These are phyloP conservation scores for Gambusia holbrooki DNA, from an alignment of 2,113 vertebrate species.

Conservation along the genomic window DNA sequence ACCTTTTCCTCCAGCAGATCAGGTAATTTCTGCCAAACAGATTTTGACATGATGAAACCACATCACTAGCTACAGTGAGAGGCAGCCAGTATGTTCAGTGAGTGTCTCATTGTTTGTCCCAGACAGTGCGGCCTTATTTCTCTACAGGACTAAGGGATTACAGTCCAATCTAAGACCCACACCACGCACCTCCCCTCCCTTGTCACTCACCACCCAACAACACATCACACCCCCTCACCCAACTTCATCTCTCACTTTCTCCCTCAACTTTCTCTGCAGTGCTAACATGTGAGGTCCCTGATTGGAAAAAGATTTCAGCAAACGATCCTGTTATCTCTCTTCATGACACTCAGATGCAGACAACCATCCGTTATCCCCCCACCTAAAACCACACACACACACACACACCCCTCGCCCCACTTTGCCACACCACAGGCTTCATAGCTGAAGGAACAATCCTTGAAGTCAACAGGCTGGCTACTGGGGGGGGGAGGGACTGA, in stretches of 20 bases:
- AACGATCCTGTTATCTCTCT: conserved; percentile 42
- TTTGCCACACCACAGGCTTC: conserved; percentile 27
- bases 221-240: conserved; percentile 34
- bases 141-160: conserved; percentile 72
- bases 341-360: conserved; percentile 32
- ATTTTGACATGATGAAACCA: conserved; percentile 63
- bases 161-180: conserved; percentile 60
- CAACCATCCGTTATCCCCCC: conserved; percentile 30
- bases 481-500: conserved; percentile 17
- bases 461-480: conserved; percentile 51
- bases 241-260: conserved; percentile 42
- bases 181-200: conserved; percentile 16
- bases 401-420: conserved; percentile 14
- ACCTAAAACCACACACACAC: conserved; percentile 4
- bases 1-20: conserved; percentile 71
- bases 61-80: neutral
- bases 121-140: conserved; percentile 53
- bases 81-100: conserved; percentile 1
- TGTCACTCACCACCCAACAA: conserved; percentile 17
- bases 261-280: conserved; percentile 4
- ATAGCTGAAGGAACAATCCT: conserved; percentile 42
- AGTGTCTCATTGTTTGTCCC: conserved; percentile 56
- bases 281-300: conserved; percentile 14
- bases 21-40: conserved; percentile 51
- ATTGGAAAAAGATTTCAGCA: conserved; percentile 40